Evolutionary conservation across 2,888 invertebrate species (phyloP).

Genomic region (Eulithis prunata): DNA sequence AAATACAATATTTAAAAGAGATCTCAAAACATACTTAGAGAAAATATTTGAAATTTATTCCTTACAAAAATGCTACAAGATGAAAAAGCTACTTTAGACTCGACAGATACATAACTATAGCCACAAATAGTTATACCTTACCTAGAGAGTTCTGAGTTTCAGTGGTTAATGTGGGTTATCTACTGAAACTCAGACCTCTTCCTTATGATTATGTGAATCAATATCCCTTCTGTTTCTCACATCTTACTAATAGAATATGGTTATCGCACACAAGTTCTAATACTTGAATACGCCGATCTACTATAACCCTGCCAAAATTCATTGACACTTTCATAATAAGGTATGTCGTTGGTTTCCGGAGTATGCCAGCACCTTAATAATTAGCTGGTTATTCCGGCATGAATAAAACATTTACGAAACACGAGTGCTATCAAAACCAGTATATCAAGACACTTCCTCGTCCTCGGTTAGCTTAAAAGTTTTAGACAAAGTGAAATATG

Average conservation of each 20-base stretch:
- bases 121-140: too few relatives aligned
- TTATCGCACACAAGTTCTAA: conserved; percentile 15
- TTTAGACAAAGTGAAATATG: conserved; percentile 34
- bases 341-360: conserved; percentile 47
- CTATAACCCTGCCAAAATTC: conserved; percentile 60
- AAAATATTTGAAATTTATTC: too few relatives aligned
- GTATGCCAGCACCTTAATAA: conserved; percentile 75
- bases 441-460: conserved; percentile 45
- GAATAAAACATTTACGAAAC: conserved; percentile 79
- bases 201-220: neutral
- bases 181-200: neutral
- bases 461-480: conserved; percentile 35
- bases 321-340: conserved; percentile 58
- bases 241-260: conserved; percentile 5
- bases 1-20: neutral
- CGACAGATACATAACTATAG: too few relatives aligned
- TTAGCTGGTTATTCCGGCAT: conserved; percentile 78
- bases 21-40: neutral
- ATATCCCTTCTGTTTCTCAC: conserved; percentile 2
- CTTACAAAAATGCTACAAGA: too few relatives aligned
- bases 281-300: conserved; percentile 35
- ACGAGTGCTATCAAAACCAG: conserved; percentile 64
- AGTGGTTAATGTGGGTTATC: too few relatives aligned
- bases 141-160: too few relatives aligned
- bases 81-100: too few relatives aligned